Evolutionary conservation across 2,888 invertebrate species (phyloP).

Genomic region (Cremastobaeus sp.): DNA sequence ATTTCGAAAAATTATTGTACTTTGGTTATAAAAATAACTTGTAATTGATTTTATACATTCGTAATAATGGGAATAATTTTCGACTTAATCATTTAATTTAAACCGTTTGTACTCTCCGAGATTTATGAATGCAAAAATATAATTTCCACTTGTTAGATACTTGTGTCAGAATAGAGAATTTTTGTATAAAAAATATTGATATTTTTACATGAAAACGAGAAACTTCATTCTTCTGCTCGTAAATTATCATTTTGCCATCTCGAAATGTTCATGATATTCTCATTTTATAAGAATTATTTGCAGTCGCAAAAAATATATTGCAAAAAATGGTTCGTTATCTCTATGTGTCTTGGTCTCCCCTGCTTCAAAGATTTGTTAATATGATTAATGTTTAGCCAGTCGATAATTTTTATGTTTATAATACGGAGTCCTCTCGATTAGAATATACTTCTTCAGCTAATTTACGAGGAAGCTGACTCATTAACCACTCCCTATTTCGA

Average conservation of each 20-base stretch:
- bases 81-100: neutral
- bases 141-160: too few species aligned
- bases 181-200: too few species aligned
- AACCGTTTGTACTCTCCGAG: too few species aligned
- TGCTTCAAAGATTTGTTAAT: constrained; percentile 20
- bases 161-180: too few species aligned
- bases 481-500: constrained; percentile 34
- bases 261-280: too few species aligned
- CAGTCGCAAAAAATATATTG: neutral
- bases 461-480: constrained; percentile 29
- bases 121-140: too few species aligned
- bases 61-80: neutral
- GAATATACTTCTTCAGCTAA: constrained; percentile 37
- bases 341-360: constrained; percentile 32
- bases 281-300: too few species aligned
- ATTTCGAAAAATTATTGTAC: too few species aligned
- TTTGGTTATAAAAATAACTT: neutral
- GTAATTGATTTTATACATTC: neutral
- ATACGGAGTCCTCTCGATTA: constrained; percentile 38
- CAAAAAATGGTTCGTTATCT: neutral
- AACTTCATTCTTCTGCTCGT: too few species aligned
- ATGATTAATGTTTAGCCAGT: constrained; percentile 43
- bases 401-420: constrained; percentile 36
- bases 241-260: too few species aligned
- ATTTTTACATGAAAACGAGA: too few species aligned